Conservation (phyloP, 2,888 invertebrate species). For the Megastigmus dorsalis region DNA sequence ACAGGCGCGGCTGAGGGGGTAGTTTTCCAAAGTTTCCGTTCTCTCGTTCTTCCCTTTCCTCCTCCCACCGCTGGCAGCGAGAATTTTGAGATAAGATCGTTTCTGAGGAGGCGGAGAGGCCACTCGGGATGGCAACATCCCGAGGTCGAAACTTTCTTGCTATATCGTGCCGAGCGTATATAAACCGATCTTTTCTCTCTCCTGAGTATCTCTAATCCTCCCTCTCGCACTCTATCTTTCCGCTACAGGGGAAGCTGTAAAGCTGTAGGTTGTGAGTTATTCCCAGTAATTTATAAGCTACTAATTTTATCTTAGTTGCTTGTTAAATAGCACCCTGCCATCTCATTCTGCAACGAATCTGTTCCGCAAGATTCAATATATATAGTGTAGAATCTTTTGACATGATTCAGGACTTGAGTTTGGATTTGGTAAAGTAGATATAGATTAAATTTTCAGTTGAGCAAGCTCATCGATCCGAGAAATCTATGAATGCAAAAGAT, state of each 20-base stretch:
- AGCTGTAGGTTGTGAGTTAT: constrained; percentile 13
- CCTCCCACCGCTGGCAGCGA: not conserved
- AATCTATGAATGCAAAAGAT: no score
- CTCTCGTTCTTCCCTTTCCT: not conserved
- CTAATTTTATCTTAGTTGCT: constrained; percentile 26
- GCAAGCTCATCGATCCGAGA: no score
- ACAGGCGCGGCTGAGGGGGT: constrained; percentile 22
- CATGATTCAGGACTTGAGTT: no score
- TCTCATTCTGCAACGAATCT: not conserved
- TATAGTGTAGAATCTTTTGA: no score
- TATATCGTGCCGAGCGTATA: constrained; percentile 26
- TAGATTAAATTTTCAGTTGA: no score
- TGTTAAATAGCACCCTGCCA: constrained; percentile 1
- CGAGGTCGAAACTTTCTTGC: constrained; percentile 31
- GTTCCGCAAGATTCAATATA: no score
- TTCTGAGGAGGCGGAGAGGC: not conserved
- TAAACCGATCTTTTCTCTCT: constrained; percentile 40
- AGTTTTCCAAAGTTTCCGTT: constrained; percentile 47
- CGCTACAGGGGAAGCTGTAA: constrained; percentile 7
- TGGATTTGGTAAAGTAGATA: no score
- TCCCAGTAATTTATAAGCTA: constrained; percentile 4
- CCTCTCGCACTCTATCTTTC: no score
- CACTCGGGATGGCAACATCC: constrained; percentile 7
- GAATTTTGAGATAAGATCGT: constrained; percentile 49
- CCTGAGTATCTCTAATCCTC: not conserved